These are phyloP conservation scores for Cosmorhoe ocellata DNA, from an alignment of 2,888 invertebrate species.

Conservation along the genomic window DNA sequence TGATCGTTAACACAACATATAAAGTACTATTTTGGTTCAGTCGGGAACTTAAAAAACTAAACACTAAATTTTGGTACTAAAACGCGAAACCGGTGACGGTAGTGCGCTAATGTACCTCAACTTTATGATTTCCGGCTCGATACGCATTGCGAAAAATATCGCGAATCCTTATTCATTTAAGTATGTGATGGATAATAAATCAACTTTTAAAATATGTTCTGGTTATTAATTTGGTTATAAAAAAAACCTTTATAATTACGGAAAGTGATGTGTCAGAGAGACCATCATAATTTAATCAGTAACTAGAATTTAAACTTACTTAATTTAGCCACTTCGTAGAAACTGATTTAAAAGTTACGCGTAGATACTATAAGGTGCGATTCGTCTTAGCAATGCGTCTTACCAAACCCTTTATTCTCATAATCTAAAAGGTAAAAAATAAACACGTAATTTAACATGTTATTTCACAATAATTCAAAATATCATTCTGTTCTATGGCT, in stretches of 20 bases:
- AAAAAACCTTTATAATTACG: too few relatives aligned
- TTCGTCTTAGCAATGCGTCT: conserved; percentile 11
- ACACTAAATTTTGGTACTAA: conserved; percentile 75
- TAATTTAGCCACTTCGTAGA: too few relatives aligned
- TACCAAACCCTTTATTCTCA: not conserved
- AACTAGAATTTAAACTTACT: too few relatives aligned
- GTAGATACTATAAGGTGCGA: too few relatives aligned
- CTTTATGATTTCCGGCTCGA: conserved; percentile 26
- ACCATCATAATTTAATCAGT: too few relatives aligned
- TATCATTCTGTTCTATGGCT: conserved; percentile 51
- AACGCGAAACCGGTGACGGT: conserved; percentile 46
- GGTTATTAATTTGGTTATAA: too few relatives aligned
- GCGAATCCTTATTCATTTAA: not conserved
- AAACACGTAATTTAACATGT: conserved; percentile 32
- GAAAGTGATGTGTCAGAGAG: not conserved
- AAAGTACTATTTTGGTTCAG: conserved; percentile 81
- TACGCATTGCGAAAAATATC: conserved; percentile 12
- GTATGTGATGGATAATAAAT: not conserved
- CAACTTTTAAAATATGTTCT: too few relatives aligned
- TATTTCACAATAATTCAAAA: conserved; percentile 41
- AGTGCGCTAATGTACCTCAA: conserved; percentile 44
- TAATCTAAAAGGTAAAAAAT: not conserved
- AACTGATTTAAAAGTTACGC: too few relatives aligned
- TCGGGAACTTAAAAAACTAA: conserved; percentile 80
- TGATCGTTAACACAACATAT: conserved; percentile 71